Conservation (phyloP, 2,888 invertebrate genomes). For the Melipona beecheii region DNA sequence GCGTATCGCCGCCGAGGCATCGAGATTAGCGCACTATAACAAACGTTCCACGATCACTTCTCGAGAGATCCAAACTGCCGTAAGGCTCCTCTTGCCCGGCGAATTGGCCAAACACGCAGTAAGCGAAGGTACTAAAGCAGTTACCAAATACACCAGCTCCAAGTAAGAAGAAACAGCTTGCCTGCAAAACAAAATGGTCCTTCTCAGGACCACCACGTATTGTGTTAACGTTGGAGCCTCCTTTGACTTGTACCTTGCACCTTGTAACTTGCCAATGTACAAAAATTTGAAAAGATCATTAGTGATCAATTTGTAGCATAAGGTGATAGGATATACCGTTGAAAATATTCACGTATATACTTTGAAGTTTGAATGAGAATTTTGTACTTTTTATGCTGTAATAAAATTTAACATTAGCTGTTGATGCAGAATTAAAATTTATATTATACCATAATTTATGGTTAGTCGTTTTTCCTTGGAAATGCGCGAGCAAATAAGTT, state of each 20-base stretch:
- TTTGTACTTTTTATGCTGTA: too few species aligned
- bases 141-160: constrained; percentile 85
- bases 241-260: not conserved
- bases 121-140: constrained; percentile 89
- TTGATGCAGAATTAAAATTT: too few species aligned
- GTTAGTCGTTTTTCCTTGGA: too few species aligned
- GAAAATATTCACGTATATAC: too few species aligned
- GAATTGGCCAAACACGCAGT: constrained; percentile 90
- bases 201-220: constrained; percentile 66
- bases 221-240: constrained; percentile 18
- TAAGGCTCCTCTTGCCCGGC: constrained; percentile 88
- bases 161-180: constrained; percentile 50
- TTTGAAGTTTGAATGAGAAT: too few species aligned
- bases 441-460: not conserved
- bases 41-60: constrained; percentile 89
- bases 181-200: constrained; percentile 59
- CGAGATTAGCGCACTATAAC: constrained; percentile 87
- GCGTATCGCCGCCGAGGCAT: constrained; percentile 82
- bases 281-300: not conserved
- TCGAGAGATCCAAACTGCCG: constrained; percentile 89
- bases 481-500: not conserved
- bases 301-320: not conserved
- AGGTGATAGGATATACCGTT: too few species aligned
- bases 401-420: too few species aligned
- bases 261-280: too few species aligned